phyloP scores from a whole-genome alignment of 2,888 invertebrate species.

The Trissonchulus latispiculum region DNA sequence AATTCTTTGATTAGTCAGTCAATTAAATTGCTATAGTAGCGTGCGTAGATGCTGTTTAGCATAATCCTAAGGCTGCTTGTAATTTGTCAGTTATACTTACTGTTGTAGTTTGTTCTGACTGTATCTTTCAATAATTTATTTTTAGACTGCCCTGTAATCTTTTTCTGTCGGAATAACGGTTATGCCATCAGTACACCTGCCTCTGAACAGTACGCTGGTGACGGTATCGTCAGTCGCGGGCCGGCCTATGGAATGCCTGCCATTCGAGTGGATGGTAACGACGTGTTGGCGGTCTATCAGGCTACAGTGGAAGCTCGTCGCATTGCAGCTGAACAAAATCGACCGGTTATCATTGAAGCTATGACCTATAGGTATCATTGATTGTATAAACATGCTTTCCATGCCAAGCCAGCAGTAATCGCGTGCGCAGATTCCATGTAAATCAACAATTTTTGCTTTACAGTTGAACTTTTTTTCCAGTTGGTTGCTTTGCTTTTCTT shows the following conservation, averaged over 20 bases:
- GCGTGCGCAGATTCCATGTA: too few relatives aligned
- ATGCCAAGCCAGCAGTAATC: too few relatives aligned
- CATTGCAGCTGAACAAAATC: slow-evolving; percentile 60
- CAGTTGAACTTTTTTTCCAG: too few relatives aligned
- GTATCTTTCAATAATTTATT: background rate
- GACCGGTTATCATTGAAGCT: slow-evolving; percentile 89
- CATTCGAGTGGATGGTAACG: slow-evolving; percentile 89
- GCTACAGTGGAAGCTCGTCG: slow-evolving; percentile 68
- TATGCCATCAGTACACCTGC: slow-evolving; percentile 96
- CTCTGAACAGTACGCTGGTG: slow-evolving; percentile 84
- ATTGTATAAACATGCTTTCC: too few relatives aligned
- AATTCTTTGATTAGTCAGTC: too few relatives aligned
- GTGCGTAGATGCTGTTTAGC: too few relatives aligned
- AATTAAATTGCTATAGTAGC: too few relatives aligned
- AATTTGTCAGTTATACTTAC: too few relatives aligned
- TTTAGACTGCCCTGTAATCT: slow-evolving; percentile 72
- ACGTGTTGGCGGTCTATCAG: slow-evolving; percentile 83
- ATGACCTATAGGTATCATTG: slow-evolving; percentile 65
- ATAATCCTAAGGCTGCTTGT: too few relatives aligned
- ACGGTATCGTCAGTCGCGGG: slow-evolving; percentile 80
- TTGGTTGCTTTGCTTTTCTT: too few relatives aligned
- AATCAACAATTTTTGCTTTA: too few relatives aligned
- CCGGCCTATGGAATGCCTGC: slow-evolving; percentile 50
- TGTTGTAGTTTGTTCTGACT: too few relatives aligned
- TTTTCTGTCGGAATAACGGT: slow-evolving; percentile 88